Evolutionary conservation across 92 coral and sea anemone genomes (phyloP).

Genomic region (Actinostola sp.): DNA sequence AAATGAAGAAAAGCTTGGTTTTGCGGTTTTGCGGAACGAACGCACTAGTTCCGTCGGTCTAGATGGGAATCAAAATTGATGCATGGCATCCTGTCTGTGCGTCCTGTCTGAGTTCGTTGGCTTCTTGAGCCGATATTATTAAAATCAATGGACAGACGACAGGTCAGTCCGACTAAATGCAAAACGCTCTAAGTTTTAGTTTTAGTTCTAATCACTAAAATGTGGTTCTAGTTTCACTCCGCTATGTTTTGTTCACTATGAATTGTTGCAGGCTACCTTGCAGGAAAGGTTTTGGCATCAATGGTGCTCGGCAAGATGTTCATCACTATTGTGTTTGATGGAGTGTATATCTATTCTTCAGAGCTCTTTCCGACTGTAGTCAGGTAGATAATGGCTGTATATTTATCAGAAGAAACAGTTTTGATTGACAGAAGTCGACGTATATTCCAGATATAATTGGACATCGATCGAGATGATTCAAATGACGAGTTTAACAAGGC

Average conservation of each 20-base stretch:
- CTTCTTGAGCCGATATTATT: too few species aligned
- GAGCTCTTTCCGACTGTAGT: conserved; percentile 1
- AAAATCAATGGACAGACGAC: too few species aligned
- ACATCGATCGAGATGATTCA: not conserved
- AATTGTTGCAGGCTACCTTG: not conserved
- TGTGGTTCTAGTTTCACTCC: not conserved
- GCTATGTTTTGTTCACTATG: not conserved
- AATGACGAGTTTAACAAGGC: not conserved
- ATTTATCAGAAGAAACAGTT: not conserved
- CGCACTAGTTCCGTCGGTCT: too few species aligned
- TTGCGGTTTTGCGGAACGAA: too few species aligned
- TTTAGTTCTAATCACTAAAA: not conserved
- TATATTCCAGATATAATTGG: not conserved
- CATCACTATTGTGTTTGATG: not conserved
- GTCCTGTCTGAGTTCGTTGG: too few species aligned
- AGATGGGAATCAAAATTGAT: too few species aligned
- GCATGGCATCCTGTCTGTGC: too few species aligned
- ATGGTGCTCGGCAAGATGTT: not conserved
- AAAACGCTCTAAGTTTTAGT: too few species aligned
- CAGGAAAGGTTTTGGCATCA: not conserved
- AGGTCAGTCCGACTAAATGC: too few species aligned
- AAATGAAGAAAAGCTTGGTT: too few species aligned
- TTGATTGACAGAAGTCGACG: not conserved
- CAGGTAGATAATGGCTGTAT: too few species aligned
- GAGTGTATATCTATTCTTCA: not conserved